Evolutionary conservation across 1,140 invertebrate genomes (phyloP).

Genomic region (Homarus americanus): DNA sequence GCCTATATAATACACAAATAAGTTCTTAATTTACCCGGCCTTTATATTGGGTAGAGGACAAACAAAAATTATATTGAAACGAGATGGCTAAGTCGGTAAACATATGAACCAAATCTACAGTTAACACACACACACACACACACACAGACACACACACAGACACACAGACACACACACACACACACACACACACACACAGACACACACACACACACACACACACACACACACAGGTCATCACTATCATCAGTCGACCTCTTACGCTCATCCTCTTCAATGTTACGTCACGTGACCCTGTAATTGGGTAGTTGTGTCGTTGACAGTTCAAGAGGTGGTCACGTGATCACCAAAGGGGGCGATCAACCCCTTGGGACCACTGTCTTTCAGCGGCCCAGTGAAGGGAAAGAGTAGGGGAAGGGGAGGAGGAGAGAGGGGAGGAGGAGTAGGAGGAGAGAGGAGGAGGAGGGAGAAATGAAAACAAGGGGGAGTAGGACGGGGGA

Average conservation of each 20-base stretch:
- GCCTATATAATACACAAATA: too few species aligned
- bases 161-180: background rate
- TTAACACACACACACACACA: background rate
- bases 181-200: background rate
- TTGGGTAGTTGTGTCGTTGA: constrained; percentile 6
- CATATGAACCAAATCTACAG: too few species aligned
- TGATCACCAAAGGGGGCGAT: background rate
- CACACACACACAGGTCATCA: background rate
- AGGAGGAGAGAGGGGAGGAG: background rate
- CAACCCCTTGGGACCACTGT: background rate
- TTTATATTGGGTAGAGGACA: too few species aligned
- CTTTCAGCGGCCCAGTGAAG: too few species aligned
- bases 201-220: constrained; percentile 1
- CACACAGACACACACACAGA: background rate
- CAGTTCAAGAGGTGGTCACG: background rate
- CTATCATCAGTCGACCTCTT: background rate
- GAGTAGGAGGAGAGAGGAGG: background rate
- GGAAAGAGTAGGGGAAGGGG: too few species aligned
- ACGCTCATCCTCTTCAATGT: background rate
- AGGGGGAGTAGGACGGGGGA: too few species aligned
- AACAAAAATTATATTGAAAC: too few species aligned
- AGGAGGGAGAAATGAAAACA: too few species aligned
- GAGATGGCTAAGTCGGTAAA: too few species aligned
- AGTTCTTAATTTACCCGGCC: too few species aligned
- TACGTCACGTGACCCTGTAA: constrained; percentile 4